Percentiles rank a stretch among this genome's conserved stretches.
Conservation (phyloP, 2,888 invertebrate species). For the Drosophila suboccidentalis region DNA sequence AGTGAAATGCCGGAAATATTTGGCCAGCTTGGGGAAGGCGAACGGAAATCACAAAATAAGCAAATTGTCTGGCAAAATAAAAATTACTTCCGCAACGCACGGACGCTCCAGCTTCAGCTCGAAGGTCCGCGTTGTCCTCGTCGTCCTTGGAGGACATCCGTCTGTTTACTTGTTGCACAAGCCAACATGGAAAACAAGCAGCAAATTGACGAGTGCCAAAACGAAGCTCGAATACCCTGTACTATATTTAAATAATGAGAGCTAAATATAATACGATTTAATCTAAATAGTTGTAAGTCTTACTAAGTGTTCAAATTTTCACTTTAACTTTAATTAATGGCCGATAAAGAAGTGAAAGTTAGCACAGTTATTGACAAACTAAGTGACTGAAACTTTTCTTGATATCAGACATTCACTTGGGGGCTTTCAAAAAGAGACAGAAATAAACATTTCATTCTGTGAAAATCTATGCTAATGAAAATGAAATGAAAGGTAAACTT, state of each 20-base stretch:
- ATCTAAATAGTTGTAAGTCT: no score
- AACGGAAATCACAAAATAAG: conserved; percentile 86
- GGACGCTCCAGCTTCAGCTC: conserved; percentile 43
- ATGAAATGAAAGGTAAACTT: not conserved
- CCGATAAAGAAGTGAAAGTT: no score
- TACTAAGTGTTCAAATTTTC: no score
- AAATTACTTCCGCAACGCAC: conserved; percentile 85
- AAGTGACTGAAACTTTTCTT: not conserved
- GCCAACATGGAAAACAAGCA: conserved; percentile 8
- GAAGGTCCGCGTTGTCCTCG: not conserved
- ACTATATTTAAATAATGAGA: not conserved
- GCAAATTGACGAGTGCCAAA: conserved; percentile 7
- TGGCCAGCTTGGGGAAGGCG: conserved; percentile 55
- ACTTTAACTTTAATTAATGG: no score
- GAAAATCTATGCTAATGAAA: not conserved
- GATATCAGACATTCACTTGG: not conserved
- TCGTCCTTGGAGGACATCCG: conserved; percentile 46
- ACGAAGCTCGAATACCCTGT: conserved; percentile 16
- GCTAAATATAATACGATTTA: not conserved
- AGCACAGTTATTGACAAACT: not conserved
- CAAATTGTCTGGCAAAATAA: conserved; percentile 86
- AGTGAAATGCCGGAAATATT: conserved; percentile 82
- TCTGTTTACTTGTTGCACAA: conserved; percentile 56
- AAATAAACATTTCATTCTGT: not conserved
- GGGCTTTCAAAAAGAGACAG: not conserved